phyloP scores from a whole-genome alignment of 30 jellyfish, hydroid and myxozoan species.

The Catostylus mosaicus region DNA sequence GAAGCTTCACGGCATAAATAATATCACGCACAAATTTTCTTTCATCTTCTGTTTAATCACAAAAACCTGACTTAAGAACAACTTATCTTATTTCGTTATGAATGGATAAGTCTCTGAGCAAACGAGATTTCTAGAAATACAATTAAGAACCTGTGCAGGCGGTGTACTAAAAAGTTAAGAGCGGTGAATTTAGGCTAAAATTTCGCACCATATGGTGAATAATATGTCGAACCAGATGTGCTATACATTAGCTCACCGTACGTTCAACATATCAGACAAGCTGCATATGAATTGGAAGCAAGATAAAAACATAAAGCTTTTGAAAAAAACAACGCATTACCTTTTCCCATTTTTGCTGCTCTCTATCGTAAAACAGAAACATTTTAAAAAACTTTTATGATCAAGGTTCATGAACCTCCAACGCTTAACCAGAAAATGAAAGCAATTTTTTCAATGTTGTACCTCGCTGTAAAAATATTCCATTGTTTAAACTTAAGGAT shows the following conservation, averaged over 20 bases:
- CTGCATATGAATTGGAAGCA: not conserved
- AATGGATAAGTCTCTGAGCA: not conserved
- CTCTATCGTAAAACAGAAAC: slow-evolving; percentile 73
- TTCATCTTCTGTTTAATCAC: not conserved
- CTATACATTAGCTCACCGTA: not conserved
- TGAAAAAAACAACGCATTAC: slow-evolving; percentile 4
- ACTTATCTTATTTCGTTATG: not conserved
- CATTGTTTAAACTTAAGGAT: not conserved
- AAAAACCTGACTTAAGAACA: not conserved
- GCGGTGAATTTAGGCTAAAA: not conserved
- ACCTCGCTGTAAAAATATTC: not conserved
- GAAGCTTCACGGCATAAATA: not conserved
- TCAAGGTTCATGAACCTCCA: not conserved
- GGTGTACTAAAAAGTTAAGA: slow-evolving; percentile 3
- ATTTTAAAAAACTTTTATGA: slow-evolving; percentile 10
- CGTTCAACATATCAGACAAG: not conserved
- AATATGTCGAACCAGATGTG: not conserved
- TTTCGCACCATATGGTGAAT: slow-evolving; percentile 4
- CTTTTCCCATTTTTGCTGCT: slow-evolving; percentile 73
- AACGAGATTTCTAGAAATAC: not conserved
- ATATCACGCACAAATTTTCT: not conserved
- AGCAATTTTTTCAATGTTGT: not conserved
- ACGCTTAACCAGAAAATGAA: not conserved
- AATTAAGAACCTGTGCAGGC: not conserved
- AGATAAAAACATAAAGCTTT: not conserved